These are phyloP conservation scores for Peromyscus nudipes DNA, from an alignment of 2,797 vertebrate genomes.

Conservation along the genomic window DNA sequence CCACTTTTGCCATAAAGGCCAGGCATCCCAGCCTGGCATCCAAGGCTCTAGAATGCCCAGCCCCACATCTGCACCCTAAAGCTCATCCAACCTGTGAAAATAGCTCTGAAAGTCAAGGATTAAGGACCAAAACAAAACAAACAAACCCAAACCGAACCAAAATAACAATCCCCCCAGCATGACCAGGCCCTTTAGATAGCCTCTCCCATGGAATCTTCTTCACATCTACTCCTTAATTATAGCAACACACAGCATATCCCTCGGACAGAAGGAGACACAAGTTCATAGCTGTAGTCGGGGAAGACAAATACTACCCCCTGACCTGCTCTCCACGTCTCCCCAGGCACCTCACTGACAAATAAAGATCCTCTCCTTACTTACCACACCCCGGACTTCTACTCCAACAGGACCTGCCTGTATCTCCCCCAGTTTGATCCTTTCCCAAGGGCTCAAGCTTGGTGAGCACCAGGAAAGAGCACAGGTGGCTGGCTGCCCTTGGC, in stretches of 20 bases:
- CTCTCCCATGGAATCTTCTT: background rate
- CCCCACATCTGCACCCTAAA: background rate
- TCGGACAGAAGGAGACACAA: background rate
- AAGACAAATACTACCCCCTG: background rate
- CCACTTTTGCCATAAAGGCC: background rate
- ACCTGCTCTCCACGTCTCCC: background rate
- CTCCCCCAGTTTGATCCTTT: background rate
- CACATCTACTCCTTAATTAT: background rate
- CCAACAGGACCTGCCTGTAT: background rate
- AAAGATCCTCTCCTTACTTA: background rate
- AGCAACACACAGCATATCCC: background rate
- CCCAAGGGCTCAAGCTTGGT: background rate
- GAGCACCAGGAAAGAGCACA: background rate
- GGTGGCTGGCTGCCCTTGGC: background rate
- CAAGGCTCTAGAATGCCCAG: background rate
- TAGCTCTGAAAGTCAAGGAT: background rate
- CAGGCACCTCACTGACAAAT: background rate
- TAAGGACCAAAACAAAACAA: background rate
- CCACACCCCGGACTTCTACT: background rate
- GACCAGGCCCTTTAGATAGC: background rate
- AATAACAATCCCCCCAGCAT: fast-evolving
- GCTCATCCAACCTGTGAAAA: background rate
- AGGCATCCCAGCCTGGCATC: background rate
- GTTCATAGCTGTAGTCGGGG: background rate
- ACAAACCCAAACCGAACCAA: background rate